These are phyloP conservation scores for Malurus leucopterus DNA, from an alignment of 2,797 vertebrate genomes.

Conservation along the genomic window DNA sequence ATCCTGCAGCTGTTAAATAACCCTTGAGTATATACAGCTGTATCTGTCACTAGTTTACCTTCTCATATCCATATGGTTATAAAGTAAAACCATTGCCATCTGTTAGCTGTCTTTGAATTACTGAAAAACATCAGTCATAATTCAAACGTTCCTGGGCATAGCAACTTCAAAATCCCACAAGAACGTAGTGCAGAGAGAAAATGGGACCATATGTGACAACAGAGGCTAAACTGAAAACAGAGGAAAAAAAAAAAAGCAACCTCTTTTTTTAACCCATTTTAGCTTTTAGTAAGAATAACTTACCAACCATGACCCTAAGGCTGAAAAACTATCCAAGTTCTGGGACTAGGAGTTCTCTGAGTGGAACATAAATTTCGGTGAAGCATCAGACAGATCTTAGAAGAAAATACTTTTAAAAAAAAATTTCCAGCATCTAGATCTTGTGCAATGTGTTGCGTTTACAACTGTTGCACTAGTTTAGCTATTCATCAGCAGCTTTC, in stretches of 20 bases:
- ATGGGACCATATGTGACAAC: background rate
- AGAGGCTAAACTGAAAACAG: background rate
- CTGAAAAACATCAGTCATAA: background rate
- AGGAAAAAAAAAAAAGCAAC: background rate
- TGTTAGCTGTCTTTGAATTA: background rate
- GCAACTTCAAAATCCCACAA: background rate
- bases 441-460: background rate
- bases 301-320: background rate
- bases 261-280: background rate
- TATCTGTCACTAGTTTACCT: background rate
- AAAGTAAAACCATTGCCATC: background rate
- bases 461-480: background rate
- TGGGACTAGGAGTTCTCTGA: background rate
- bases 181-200: background rate
- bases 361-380: background rate
- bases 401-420: background rate
- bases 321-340: background rate
- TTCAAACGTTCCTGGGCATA: background rate
- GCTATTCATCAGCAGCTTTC: background rate
- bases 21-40: background rate
- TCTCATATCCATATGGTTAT: background rate
- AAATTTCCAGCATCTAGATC: background rate
- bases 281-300: background rate
- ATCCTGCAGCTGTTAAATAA: background rate
- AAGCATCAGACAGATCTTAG: background rate